These are phyloP conservation scores for Macrotus californicus DNA, from an alignment of 2,113 vertebrate species.

Conservation along the genomic window DNA sequence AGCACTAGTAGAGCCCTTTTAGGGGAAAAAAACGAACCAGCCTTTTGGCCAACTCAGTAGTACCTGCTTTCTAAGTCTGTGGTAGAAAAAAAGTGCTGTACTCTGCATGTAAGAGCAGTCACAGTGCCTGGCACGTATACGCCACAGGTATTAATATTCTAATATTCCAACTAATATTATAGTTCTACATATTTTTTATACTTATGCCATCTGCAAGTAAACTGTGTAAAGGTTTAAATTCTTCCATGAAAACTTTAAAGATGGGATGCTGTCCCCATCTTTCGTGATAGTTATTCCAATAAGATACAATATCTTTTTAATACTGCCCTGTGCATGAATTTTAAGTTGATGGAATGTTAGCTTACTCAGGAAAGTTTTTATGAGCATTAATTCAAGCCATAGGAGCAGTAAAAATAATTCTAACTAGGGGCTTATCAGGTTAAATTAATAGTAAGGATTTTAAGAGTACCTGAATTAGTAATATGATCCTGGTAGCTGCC, in stretches of 20 bases:
- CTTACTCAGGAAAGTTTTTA: neutral
- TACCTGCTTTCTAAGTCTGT: neutral
- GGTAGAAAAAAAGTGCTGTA: neutral
- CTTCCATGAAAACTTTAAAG: neutral
- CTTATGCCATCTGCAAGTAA: neutral
- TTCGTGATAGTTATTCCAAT: neutral
- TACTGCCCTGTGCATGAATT: neutral
- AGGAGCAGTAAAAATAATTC: neutral
- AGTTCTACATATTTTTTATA: neutral
- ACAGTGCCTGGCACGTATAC: neutral
- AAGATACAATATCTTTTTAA: neutral
- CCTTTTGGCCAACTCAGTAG: neutral
- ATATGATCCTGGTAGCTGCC: neutral
- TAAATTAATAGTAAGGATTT: neutral
- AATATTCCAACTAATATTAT: neutral
- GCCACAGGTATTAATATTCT: neutral
- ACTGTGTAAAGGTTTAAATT: neutral
- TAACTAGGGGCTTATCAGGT: neutral
- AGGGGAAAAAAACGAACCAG: neutral
- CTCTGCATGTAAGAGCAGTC: neutral
- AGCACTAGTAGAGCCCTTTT: too few relatives aligned
- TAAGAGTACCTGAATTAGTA: neutral
- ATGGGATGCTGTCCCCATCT: neutral
- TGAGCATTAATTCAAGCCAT: neutral
- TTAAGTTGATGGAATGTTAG: neutral